Base-by-base conservation (phyloP, 2,797 vertebrate species). In the Mycteria americana region DNA sequence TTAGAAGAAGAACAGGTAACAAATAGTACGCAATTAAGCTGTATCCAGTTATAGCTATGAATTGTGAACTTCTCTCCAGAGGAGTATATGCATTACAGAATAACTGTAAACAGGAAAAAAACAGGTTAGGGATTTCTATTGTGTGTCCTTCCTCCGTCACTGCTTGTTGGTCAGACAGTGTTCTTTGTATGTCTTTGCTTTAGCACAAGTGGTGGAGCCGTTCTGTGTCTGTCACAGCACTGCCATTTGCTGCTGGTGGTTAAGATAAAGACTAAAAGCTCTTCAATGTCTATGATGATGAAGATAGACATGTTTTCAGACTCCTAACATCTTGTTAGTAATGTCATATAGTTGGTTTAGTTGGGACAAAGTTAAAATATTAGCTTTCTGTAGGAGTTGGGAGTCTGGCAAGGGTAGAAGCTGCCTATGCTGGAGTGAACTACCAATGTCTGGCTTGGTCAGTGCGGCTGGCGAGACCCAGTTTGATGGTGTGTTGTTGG, bases 121-220 rank as follows among this genome's bases (percentile, higher is more conserved):
- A 0, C 10, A 74, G 28, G 2, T 64, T 59, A 57, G 25, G 18
- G 57, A 68, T 63, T 91, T 74, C 14, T 53, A 0, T 69, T 81
- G 8, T 11, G 3, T 6, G 7, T 91, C 30, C 22, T 91, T 82
- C 24, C 12, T 91, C 33, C 10, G 18, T 67, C 31, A 5, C 25
- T 68, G 53, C 18, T 31, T 67, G 14, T 57, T 84, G 41, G 16
- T 83, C 43, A 39, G 46, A 6, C 17, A 50, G 0, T 10, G 28
- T 85, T 85, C 37, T 85, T 74, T 24, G 4, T 31, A 5, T 28
- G 27, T 57, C 23, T 75, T 78, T 43, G 45, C 45, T 76, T 85
- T 88, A 12, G 62, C 46, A 11, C 18, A 25, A n/a, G 27, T 17
- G 6, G 11, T 68, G 18, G n/a, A 91, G 12, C 22, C 0, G 0